Base-by-base conservation (phyloP, 2,113 vertebrate genomes). In the Oophaga pumilio region DNA sequence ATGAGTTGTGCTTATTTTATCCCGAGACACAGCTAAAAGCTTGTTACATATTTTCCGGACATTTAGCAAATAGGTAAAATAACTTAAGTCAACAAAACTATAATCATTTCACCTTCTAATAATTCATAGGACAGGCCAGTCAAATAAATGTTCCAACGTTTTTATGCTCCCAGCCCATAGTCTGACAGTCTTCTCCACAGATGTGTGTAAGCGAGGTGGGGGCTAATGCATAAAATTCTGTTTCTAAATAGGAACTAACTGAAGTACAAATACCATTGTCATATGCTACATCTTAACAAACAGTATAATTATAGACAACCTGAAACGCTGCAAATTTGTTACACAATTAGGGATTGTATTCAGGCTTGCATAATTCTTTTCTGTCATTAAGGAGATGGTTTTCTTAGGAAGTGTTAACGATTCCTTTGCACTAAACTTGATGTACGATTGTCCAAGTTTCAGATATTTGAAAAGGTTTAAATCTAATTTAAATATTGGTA, bases 71-170 rank as follows among this genome's bases (percentile, higher is more conserved):
- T 79, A 79, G 76, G 76, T 86, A 79, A 64, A 86, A 66, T 12
- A 86, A 86, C 74, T 79, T 52, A 86, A 86, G 85, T 86, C 62
- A 86, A 79, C 85, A 79, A 56, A 79, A 69, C 76, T 50, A 68
- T 79, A 49, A 56, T 86, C 62, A 56, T 68, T 86, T 86, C 76
- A 80, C 85, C 85, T 86, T n/a, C 85, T 68, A 79, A 79, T 86
- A 86, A 86, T 86, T 86, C 13, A 77, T 69, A 60, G 85, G 85
- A 86, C 85, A 86, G 76, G 60, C 76, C 22, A 86, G 85, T 86
- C 85, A 86, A 28, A 79, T 79, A 53, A 79, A 86, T 86, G 85
- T 86, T 43, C 85, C 62, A 20, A 56, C 79, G 57, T 86, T 68
- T 49, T 77, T 66, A 53, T 20, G 11, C 50, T 56, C 49, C 17